A percentile compares a stretch with the other conserved stretches of the same genome.
phyloP scores from a whole-genome alignment of 2,888 invertebrate species.

The Aelia acuminata region DNA sequence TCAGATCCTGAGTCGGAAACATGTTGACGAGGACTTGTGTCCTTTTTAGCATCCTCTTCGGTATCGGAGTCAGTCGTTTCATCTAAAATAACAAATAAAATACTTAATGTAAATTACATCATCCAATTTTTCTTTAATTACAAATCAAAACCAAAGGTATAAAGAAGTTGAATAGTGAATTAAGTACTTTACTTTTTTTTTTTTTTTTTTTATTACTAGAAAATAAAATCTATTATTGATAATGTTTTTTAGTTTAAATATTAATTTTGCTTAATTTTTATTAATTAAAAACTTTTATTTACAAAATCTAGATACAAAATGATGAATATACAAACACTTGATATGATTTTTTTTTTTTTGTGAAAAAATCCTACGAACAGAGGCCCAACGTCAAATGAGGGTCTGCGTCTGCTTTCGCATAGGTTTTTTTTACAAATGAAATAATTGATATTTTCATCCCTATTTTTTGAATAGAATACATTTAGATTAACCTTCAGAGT shows the following conservation, averaged over 20 bases:
- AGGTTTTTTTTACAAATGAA: background rate
- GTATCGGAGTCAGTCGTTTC: conserved; percentile 80
- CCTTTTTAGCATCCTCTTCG: conserved; percentile 75
- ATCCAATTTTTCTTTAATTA: background rate
- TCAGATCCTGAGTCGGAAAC: conserved; percentile 79
- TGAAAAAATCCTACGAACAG: too few relatives aligned
- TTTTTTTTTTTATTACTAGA: too few relatives aligned
- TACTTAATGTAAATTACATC: background rate
- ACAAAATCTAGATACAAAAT: background rate
- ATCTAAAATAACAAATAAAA: conserved; percentile 70
- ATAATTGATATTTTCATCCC: background rate
- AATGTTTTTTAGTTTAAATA: too few relatives aligned
- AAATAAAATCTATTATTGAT: too few relatives aligned
- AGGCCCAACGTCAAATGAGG: too few relatives aligned
- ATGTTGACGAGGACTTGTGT: conserved; percentile 68
- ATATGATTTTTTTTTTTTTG: too few relatives aligned
- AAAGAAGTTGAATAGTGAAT: too few relatives aligned
- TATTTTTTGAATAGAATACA: background rate
- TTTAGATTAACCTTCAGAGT: conserved; percentile 61
- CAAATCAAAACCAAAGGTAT: too few relatives aligned
- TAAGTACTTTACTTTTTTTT: too few relatives aligned
- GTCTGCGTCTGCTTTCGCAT: too few relatives aligned
- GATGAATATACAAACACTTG: background rate
- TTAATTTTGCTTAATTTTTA: too few relatives aligned
- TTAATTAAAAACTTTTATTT: too few relatives aligned